phyloP scores from a whole-genome alignment of 2,888 invertebrate species.

The Heteropelma amictum region DNA sequence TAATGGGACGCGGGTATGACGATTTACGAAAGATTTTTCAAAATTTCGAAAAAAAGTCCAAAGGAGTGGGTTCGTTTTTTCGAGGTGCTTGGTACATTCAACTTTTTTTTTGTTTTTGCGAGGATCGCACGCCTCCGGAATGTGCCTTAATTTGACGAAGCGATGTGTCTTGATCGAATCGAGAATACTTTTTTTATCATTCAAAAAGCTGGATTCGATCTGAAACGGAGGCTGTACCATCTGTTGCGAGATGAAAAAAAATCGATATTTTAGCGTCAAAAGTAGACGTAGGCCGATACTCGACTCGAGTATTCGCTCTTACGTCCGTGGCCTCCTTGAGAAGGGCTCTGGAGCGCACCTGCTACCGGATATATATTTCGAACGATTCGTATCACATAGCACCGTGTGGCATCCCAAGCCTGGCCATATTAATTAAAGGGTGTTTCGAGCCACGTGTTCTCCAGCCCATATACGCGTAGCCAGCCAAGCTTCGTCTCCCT shows the following conservation, averaged over 20 bases:
- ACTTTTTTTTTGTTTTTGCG: no score
- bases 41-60: no score
- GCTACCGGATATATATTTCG: conserved; percentile 52
- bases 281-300: neutral
- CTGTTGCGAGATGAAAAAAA: neutral
- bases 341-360: conserved; percentile 26
- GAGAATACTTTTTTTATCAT: no score
- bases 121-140: no score
- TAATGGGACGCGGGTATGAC: no score
- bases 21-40: no score
- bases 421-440: conserved; percentile 58
- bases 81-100: no score
- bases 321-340: neutral
- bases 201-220: neutral
- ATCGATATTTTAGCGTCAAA: neutral
- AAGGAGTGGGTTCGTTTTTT: no score
- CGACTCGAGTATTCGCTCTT: neutral
- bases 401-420: conserved; percentile 50
- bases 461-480: neutral
- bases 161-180: no score
- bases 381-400: conserved; percentile 45
- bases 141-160: no score
- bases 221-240: neutral
- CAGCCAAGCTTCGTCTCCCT: neutral
- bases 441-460: conserved; percentile 43